Evolutionary conservation across 2,797 vertebrate species (phyloP).

Genomic region (Sebastes glaucus): DNA sequence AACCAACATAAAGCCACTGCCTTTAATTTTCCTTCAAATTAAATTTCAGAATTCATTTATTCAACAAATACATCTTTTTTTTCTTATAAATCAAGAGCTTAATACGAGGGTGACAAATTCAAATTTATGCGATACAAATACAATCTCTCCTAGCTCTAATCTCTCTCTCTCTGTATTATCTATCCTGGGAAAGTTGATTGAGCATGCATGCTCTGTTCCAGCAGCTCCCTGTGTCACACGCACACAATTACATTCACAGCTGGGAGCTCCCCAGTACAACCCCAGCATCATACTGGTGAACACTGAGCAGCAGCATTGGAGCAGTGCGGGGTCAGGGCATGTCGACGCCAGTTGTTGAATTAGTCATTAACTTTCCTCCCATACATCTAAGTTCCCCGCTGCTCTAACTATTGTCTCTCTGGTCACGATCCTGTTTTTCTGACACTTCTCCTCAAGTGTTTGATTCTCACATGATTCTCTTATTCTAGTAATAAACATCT

Average conservation of each 20-base stretch:
- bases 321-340: background rate
- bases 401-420: background rate
- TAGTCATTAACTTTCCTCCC: slow-evolving; percentile 28
- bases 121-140: slow-evolving; percentile 56
- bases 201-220: slow-evolving; percentile 16
- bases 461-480: background rate
- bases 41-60: slow-evolving; percentile 45
- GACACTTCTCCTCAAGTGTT: background rate
- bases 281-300: slow-evolving; percentile 3
- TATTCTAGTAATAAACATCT: background rate
- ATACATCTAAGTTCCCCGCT: background rate
- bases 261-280: slow-evolving; percentile 20
- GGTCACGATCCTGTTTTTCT: background rate
- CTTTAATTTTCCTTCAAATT: slow-evolving; percentile 31
- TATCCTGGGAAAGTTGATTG: slow-evolving; percentile 37
- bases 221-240: slow-evolving; percentile 14
- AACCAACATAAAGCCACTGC: background rate
- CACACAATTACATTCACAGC: slow-evolving; percentile 32
- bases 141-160: slow-evolving; percentile 54
- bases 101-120: slow-evolving; percentile 44
- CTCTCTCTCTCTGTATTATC: slow-evolving; percentile 38
- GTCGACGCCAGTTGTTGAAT: background rate
- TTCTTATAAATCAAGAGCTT: slow-evolving; percentile 7
- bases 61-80: slow-evolving; percentile 1
- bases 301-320: slow-evolving; percentile 8